phyloP scores from a whole-genome alignment of 92 coral and sea anemone genomes.

The Palythoa grandiflora region DNA sequence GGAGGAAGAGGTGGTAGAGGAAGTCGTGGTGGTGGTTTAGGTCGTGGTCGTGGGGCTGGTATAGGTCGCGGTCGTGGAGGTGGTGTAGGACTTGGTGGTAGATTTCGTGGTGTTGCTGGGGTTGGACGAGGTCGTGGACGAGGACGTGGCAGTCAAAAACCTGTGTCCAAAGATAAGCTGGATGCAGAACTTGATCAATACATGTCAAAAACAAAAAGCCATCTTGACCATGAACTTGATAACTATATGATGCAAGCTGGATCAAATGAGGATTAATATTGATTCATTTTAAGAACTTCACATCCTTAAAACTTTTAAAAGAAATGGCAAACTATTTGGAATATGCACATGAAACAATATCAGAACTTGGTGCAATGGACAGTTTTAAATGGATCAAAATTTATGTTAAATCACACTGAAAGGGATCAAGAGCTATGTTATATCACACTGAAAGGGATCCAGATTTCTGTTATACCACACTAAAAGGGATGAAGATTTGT shows the following conservation, averaged over 20 bases:
- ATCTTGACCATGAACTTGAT: slow-evolving; percentile 94
- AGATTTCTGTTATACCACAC: too few species aligned
- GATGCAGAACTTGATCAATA: slow-evolving; percentile 95
- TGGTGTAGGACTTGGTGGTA: slow-evolving; percentile 64
- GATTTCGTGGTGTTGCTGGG: slow-evolving; percentile 71
- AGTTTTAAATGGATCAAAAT: background rate
- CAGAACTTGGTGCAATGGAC: background rate
- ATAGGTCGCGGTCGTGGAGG: slow-evolving; percentile 66
- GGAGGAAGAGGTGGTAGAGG: slow-evolving; percentile 64
- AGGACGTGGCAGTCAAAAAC: slow-evolving; percentile 56
- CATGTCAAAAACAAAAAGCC: slow-evolving; percentile 95
- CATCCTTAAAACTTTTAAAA: background rate
- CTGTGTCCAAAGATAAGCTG: slow-evolving; percentile 77
- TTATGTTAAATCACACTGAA: background rate
- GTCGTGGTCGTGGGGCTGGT: slow-evolving; percentile 53
- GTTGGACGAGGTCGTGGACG: slow-evolving; percentile 71
- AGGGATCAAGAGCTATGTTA: too few species aligned
- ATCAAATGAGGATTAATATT: slow-evolving; percentile 49
- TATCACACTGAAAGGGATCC: too few species aligned
- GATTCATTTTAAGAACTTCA: background rate
- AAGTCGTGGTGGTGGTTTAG: slow-evolving; percentile 60
- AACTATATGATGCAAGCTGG: slow-evolving; percentile 89
- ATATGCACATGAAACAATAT: background rate
- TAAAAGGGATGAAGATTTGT: too few species aligned
- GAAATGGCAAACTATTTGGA: background rate